Evolutionary conservation across 2,888 invertebrate genomes (phyloP), one percentile per base, ranked within the genome.

Genomic region (Zhengitettix transpicula): DNA sequence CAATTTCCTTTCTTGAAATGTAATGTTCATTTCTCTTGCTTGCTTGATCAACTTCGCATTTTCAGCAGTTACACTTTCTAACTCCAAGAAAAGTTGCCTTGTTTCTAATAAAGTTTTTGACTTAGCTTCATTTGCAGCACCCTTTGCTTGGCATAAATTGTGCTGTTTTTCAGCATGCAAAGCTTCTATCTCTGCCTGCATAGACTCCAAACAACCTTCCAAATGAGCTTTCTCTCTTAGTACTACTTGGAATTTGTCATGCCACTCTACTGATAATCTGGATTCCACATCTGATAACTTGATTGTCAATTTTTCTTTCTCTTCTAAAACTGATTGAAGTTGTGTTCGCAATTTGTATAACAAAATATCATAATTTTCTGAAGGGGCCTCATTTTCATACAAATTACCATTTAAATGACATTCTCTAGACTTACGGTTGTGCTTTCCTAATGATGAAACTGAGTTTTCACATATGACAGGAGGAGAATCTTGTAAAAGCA

Each of bases 151-250:
- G 11, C 51, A 57, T 17, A 16, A n/a, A 52, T 57, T 9, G 10
- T 59, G 47, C 14, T 55, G 54, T 15, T 52, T 42, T 16, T 42
- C 56, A 28, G 44, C 11, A 10, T n/a, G 40, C 12, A 63, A 44
- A 12, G 52, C 17, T 44, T 60, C 52, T 28, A 64, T 44, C 56
- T 64, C 64, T 16, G 40, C 40, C 28, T 58, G 56, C 11, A 62
- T 28, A 28, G 56, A 56, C 51, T 64, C 64, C 12, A 64, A 47
- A 9, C 58, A 52, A 14, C 64, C 64, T 55, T 64, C 64, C 10
- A 55, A 14, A 40, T 61, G 58, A 28, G 61, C 61, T 57, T 64
- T 62, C 42, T 62, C 59, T 10, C 62, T 53, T 51, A 61, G 42
- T 15, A 58, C 52, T 15, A 62, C 62, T 55, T 63, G 63, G 44